These are phyloP conservation scores for Aethes cnicana DNA, from an alignment of 2,888 invertebrate species.

Conservation along the genomic window DNA sequence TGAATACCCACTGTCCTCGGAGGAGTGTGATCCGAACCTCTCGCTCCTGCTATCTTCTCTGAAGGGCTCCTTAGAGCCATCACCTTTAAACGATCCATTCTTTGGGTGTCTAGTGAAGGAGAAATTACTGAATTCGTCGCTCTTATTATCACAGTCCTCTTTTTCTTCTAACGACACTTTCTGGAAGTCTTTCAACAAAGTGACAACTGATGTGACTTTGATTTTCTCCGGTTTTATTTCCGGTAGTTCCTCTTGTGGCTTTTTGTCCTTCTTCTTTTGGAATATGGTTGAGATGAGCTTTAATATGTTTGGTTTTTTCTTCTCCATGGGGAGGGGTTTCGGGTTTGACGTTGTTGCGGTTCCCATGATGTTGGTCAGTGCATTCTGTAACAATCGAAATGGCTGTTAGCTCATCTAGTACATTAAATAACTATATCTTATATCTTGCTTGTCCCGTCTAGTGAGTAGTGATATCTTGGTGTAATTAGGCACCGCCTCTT, in stretches of 20 bases:
- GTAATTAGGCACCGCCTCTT: no score
- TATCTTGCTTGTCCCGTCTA: no score
- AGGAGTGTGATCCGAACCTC: slow-evolving; percentile 60
- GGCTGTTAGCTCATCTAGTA: no score
- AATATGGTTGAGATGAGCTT: slow-evolving; percentile 24
- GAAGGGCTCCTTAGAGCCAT: slow-evolving; percentile 38
- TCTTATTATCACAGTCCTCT: slow-evolving; percentile 37
- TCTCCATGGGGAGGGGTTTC: slow-evolving; percentile 39
- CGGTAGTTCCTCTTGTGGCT: slow-evolving; percentile 45
- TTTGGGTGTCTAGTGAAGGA: slow-evolving; percentile 34
- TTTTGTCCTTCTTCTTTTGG: slow-evolving; percentile 24
- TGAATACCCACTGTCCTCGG: slow-evolving; percentile 65
- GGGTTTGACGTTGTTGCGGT: slow-evolving; percentile 35
- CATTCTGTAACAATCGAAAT: slow-evolving; percentile 37
- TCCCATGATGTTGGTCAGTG: slow-evolving; percentile 12
- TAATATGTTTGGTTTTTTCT: slow-evolving; percentile 37
- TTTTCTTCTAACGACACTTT: slow-evolving; percentile 40
- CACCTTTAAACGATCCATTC: slow-evolving; percentile 23
- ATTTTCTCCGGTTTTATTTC: slow-evolving; percentile 35
- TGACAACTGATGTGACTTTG: slow-evolving; percentile 40
- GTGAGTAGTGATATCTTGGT: no score
- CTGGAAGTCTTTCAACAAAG: slow-evolving; percentile 47
- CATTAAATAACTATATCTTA: no score
- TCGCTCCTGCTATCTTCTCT: slow-evolving; percentile 43
- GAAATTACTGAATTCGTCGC: slow-evolving; percentile 57